Evolutionary conservation across 1,140 invertebrate genomes (phyloP).

Genomic region (Psix sp.): DNA sequence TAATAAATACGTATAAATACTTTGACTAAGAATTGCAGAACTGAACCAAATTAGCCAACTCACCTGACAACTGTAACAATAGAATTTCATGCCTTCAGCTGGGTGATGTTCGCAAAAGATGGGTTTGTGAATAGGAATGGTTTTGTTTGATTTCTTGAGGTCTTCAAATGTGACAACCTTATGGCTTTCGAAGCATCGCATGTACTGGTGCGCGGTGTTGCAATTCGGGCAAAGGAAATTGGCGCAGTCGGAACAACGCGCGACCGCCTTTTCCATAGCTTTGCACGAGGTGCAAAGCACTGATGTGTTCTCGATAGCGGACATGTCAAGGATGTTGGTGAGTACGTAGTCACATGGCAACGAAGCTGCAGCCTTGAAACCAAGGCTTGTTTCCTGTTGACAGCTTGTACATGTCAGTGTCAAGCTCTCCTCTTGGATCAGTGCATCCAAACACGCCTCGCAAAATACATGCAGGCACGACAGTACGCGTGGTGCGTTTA

Average conservation of each 20-base stretch:
- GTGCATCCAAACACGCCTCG: slow-evolving; percentile 89
- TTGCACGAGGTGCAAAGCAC: slow-evolving; percentile 92
- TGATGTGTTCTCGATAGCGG: slow-evolving; percentile 84
- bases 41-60: no score
- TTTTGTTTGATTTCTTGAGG: slow-evolving; percentile 85
- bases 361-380: slow-evolving; percentile 83
- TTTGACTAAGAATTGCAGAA: no score
- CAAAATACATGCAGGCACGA: slow-evolving; percentile 96
- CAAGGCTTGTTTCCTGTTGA: slow-evolving; percentile 88
- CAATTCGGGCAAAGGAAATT: slow-evolving; percentile 95
- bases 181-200: slow-evolving; percentile 96
- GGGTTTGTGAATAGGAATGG: slow-evolving; percentile 87
- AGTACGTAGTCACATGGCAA: slow-evolving; percentile 89
- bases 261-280: slow-evolving; percentile 92
- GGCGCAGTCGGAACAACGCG: slow-evolving; percentile 93
- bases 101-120: slow-evolving; percentile 87
- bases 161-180: slow-evolving; percentile 92
- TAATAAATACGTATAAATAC: no score
- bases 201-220: slow-evolving; percentile 94
- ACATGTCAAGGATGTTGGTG: slow-evolving; percentile 90
- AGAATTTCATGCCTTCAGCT: slow-evolving; percentile 87
- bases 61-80: slow-evolving; percentile 89
- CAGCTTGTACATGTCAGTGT: slow-evolving; percentile 85
- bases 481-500: slow-evolving; percentile 88
- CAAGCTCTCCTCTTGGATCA: slow-evolving; percentile 83